Conservation (phyloP, 2,113 vertebrate species). For the Amblyopsis rosae region DNA sequence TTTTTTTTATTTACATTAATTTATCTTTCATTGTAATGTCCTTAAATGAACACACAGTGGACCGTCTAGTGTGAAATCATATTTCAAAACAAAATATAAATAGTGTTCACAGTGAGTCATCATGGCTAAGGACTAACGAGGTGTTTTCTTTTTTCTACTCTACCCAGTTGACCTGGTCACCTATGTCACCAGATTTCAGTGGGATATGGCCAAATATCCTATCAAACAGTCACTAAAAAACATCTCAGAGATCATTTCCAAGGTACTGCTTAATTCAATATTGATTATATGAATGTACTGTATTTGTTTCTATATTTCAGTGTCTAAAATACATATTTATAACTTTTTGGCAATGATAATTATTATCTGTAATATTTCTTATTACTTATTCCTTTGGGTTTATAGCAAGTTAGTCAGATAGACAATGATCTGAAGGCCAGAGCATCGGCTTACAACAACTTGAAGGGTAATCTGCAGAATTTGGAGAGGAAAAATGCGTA, state of each 20-base stretch:
- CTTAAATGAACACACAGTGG: too few relatives aligned
- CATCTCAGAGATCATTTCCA: conserved; percentile 98
- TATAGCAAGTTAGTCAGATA: conserved; percentile 95
- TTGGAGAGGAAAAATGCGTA: conserved; percentile 99
- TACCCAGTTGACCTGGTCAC: conserved; percentile 93
- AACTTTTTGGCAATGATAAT: too few relatives aligned
- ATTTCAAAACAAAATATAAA: too few relatives aligned
- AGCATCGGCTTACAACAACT: conserved; percentile 96
- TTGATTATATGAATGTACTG: neutral
- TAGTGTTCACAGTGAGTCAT: too few relatives aligned
- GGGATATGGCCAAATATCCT: conserved; percentile 99
- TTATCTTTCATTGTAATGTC: too few relatives aligned
- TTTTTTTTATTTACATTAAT: too few relatives aligned
- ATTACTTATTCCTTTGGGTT: conserved; percentile 44
- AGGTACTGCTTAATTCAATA: conserved; percentile 73
- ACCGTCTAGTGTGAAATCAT: too few relatives aligned
- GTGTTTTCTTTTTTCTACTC: neutral
- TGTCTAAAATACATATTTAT: neutral
- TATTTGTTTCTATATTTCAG: neutral
- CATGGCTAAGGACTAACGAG: too few relatives aligned
- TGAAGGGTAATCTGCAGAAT: conserved; percentile 98
- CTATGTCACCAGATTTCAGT: conserved; percentile 96
- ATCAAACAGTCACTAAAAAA: conserved; percentile 99
- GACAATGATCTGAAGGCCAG: conserved; percentile 97
- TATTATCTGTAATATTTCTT: neutral